Evolutionary conservation across 2,113 vertebrate genomes (phyloP).

Genomic region (Bolborhynchus lineola): DNA sequence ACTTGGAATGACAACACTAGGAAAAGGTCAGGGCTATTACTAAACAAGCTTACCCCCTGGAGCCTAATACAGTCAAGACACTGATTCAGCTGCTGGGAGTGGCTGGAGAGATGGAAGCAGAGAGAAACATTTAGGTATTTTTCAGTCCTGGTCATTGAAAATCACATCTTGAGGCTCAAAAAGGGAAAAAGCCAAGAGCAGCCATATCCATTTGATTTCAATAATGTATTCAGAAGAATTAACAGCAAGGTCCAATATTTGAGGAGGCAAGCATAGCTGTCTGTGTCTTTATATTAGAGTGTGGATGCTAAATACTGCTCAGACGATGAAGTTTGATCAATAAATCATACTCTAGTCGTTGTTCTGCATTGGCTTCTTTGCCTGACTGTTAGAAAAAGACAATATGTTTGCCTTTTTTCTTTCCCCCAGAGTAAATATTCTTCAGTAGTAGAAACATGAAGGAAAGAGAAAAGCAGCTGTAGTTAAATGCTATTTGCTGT

Average conservation of each 20-base stretch:
- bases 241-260: constrained; percentile 15
- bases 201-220: constrained; percentile 35
- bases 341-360: constrained; percentile 47
- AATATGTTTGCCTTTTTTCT: constrained; percentile 21
- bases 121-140: constrained; percentile 53
- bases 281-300: constrained; percentile 50
- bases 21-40: constrained; percentile 74
- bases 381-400: not conserved
- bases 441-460: not conserved
- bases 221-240: constrained; percentile 51
- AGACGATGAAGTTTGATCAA: constrained; percentile 38
- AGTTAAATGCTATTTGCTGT: not conserved
- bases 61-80: constrained; percentile 70
- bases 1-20: constrained; percentile 66
- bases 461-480: not conserved
- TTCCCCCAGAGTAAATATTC: not conserved
- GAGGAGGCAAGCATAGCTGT: constrained; percentile 38
- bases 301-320: constrained; percentile 48
- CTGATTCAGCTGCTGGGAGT: constrained; percentile 61
- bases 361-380: not conserved
- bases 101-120: constrained; percentile 40
- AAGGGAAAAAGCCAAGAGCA: constrained; percentile 27
- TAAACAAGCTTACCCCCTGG: constrained; percentile 64
- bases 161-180: constrained; percentile 60
- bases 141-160: constrained; percentile 42